These are phyloP conservation scores for Junonia oenone DNA, from an alignment of 2,888 invertebrate species.

Conservation along the genomic window DNA sequence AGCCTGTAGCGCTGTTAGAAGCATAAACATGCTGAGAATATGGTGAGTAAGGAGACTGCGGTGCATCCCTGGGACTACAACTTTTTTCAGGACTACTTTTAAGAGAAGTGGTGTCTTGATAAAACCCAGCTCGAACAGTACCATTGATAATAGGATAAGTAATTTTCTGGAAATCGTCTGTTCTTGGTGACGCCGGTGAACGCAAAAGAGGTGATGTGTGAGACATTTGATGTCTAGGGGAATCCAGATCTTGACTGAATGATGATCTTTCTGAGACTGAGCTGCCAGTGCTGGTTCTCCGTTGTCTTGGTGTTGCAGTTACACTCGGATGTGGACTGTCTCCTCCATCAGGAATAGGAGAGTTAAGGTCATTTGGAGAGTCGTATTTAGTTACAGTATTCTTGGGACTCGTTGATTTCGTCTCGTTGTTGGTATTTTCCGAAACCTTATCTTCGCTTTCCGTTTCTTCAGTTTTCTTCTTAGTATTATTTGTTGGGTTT, in stretches of 20 bases:
- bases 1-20: conserved; percentile 52
- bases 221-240: conserved; percentile 86
- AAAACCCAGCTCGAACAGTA: conserved; percentile 91
- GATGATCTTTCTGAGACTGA: conserved; percentile 89
- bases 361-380: conserved; percentile 58
- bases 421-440: conserved; percentile 47
- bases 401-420: conserved; percentile 54
- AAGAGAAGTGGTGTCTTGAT: conserved; percentile 91
- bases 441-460: conserved; percentile 64
- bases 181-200: conserved; percentile 88
- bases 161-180: conserved; percentile 84
- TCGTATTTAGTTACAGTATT: conserved; percentile 53
- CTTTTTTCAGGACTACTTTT: conserved; percentile 92
- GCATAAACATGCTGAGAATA: conserved; percentile 73
- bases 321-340: conserved; percentile 60
- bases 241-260: conserved; percentile 87
- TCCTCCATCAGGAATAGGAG: conserved; percentile 64
- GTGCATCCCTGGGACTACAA: conserved; percentile 88
- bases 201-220: conserved; percentile 86
- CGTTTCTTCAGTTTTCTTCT: conserved; percentile 81
- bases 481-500: conserved; percentile 59
- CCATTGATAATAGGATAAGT: conserved; percentile 88
- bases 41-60: conserved; percentile 71
- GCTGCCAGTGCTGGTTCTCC: conserved; percentile 88
- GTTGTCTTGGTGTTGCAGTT: conserved; percentile 71